Evolutionary conservation across 2,797 vertebrate genomes (phyloP), one percentile per base, ranked within the genome.

Genomic region (Myotis pilosus): DNA sequence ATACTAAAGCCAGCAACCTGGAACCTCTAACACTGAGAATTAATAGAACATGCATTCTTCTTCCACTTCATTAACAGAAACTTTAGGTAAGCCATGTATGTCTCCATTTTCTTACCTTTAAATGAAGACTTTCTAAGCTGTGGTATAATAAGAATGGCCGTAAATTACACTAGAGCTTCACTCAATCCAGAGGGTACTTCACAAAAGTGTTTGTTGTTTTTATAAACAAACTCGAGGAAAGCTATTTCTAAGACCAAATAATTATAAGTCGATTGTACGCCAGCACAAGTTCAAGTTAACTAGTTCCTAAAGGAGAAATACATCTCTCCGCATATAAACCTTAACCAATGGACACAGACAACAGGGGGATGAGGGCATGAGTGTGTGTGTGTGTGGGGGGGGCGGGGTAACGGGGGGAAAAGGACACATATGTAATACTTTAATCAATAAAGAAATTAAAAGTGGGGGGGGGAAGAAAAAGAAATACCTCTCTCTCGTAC

Each of bases 21-120:
- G 5, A 86, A 38, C 33, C 55, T 83, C 41, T 55, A 66, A 84
- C 86, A 66, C 51, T 78, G 28, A 36, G 25, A 76, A 84, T 25
- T 49, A 69, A 25, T 82, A 41, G 41, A 75, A 86, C 33, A 6
- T 86, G 49, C 23, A 88, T 89, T 74, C 28, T 94, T 95, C 20
- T 23, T 68, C 66, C 12, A 68, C 10, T 75, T 49, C 51, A 78
- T 66, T 85, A 60, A 84, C 2, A 83, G 22, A 60, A 92, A 94
- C 79, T 75, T 10, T 76, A 38, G 41, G 33, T 44, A 88, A 85
- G 25, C 10, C 64, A n/a, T 47, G n/a, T 74, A n/a, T 47, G n/a
- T 74, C 33, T 85, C 51, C 51, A 75, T 44, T 93, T 96, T 64
- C 69, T 87, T 94, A 87, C 38, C 89, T 90, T 95, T 89, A 83